Evolutionary conservation across 2,113 vertebrate species (phyloP).

Genomic region (Hippocampus zosterae): DNA sequence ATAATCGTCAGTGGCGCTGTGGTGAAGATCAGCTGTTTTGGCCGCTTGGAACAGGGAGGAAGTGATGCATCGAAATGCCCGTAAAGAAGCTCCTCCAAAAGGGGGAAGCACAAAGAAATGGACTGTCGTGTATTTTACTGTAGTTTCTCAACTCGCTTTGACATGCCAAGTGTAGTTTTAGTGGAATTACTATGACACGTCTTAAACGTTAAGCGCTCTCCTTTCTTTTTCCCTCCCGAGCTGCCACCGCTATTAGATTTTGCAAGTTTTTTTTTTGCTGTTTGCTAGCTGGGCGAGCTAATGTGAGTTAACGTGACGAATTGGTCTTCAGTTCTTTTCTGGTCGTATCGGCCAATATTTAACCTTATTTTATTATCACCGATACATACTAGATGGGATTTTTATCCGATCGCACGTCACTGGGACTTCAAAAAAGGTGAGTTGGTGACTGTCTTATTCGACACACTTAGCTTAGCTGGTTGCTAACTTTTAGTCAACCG

Average conservation of each 20-base stretch:
- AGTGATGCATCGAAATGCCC: slow-evolving; percentile 73
- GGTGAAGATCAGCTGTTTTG: slow-evolving; percentile 58
- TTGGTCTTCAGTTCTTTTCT: slow-evolving; percentile 47
- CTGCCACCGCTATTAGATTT: slow-evolving; percentile 15
- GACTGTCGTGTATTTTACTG: slow-evolving; percentile 24
- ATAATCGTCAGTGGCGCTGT: background rate
- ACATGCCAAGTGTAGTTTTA: background rate
- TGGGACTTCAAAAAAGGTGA: slow-evolving; percentile 33
- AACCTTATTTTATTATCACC: slow-evolving; percentile 15
- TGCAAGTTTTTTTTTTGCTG: slow-evolving; percentile 51
- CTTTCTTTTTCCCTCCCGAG: background rate
- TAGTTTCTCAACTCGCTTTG: slow-evolving; percentile 28
- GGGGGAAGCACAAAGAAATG: slow-evolving; percentile 71
- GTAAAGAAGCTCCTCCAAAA: slow-evolving; percentile 67
- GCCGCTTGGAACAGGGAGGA: slow-evolving; percentile 53
- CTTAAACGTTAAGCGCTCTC: background rate
- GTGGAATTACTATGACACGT: background rate
- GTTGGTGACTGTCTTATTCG: slow-evolving; percentile 29
- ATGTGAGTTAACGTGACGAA: slow-evolving; percentile 60
- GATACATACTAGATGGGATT: slow-evolving; percentile 29
- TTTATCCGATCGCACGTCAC: no score
- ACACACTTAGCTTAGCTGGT: slow-evolving; percentile 59
- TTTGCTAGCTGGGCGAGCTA: slow-evolving; percentile 52
- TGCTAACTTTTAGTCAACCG: slow-evolving; percentile 61
- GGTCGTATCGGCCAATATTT: slow-evolving; percentile 9